These are phyloP conservation scores for Chitala chitala DNA, from an alignment of 2,113 vertebrate species.

Conservation along the genomic window DNA sequence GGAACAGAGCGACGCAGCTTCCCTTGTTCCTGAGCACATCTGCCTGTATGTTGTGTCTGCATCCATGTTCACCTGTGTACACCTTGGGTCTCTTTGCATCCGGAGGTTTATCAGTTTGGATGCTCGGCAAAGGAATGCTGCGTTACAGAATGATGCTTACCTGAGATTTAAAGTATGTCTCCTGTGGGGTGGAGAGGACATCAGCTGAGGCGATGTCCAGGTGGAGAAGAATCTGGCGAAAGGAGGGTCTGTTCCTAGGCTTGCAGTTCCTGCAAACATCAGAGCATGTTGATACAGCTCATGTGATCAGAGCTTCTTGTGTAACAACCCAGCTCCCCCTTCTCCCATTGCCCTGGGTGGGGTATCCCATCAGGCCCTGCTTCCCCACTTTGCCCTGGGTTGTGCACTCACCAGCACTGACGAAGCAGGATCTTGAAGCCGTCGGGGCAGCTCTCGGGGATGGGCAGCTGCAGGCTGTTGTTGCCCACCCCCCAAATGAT, in stretches of 20 bases:
- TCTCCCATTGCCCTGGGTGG: background rate
- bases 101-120: too few relatives aligned
- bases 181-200: constrained; percentile 88
- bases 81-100: too few relatives aligned
- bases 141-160: constrained; percentile 29
- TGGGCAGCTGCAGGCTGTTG: constrained; percentile 93
- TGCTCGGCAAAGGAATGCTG: background rate
- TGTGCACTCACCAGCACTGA: constrained; percentile 84
- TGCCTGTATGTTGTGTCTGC: background rate
- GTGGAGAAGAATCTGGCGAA: constrained; percentile 91
- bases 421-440: constrained; percentile 94
- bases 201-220: constrained; percentile 94
- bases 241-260: constrained; percentile 87
- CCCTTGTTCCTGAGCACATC: background rate
- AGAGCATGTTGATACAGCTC: too few relatives aligned
- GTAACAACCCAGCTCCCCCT: background rate
- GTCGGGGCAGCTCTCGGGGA: constrained; percentile 90
- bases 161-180: constrained; percentile 96
- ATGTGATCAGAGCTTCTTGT: background rate
- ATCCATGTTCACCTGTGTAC: background rate
- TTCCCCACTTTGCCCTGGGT: background rate
- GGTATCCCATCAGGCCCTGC: constrained; percentile 29
- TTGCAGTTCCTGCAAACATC: constrained; percentile 80
- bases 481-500: constrained; percentile 98
- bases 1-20: background rate